phyloP scores from a whole-genome alignment of 2,113 vertebrate genomes.

The Procapra przewalskii region DNA sequence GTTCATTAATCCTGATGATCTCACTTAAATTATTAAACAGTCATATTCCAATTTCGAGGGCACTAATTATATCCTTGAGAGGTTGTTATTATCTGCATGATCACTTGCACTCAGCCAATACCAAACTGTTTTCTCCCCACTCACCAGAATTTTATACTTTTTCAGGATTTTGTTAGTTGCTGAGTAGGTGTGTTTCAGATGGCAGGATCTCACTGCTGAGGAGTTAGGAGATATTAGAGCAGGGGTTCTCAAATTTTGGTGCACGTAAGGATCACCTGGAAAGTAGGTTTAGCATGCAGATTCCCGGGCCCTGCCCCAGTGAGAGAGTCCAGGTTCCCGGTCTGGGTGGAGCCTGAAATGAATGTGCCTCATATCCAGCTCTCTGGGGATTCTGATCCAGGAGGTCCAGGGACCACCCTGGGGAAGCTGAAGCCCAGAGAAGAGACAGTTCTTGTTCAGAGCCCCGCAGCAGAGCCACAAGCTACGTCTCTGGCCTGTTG shows the following conservation, averaged over 20 bases:
- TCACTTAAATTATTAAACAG: slow-evolving; percentile 80
- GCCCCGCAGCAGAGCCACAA: not conserved
- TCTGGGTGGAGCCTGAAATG: not conserved
- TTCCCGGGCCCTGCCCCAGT: not conserved
- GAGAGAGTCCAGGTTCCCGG: not conserved
- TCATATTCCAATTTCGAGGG: slow-evolving; percentile 76
- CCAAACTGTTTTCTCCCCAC: not conserved
- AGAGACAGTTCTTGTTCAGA: not conserved
- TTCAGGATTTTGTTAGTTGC: not conserved
- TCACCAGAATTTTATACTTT: slow-evolving; percentile 20
- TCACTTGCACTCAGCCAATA: not conserved
- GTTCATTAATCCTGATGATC: slow-evolving; percentile 74
- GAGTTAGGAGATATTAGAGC: not conserved
- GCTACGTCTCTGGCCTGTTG: not conserved
- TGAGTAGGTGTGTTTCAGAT: not conserved
- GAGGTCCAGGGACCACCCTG: not conserved
- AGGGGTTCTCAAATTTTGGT: not conserved
- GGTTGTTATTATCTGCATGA: slow-evolving; percentile 71
- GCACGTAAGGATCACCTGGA: not conserved
- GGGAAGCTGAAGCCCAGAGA: not conserved
- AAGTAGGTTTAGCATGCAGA: not conserved
- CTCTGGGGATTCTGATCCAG: not conserved
- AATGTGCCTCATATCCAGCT: not conserved
- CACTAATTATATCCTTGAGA: slow-evolving; percentile 78
- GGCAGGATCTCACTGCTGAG: not conserved